phyloP scores from a whole-genome alignment of 2,113 vertebrate species.

The Leiothrix lutea region DNA sequence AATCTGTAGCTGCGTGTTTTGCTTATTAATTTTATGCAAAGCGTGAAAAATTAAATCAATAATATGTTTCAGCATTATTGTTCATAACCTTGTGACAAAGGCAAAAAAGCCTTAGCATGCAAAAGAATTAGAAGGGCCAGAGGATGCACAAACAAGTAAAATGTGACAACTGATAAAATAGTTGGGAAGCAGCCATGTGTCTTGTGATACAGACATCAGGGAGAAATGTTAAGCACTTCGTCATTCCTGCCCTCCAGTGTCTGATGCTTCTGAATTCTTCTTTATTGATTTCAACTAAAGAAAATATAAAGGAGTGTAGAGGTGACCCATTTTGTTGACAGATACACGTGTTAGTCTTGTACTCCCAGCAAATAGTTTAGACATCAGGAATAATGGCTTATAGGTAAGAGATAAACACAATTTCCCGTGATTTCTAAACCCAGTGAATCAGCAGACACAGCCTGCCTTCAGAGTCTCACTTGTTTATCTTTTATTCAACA shows the following conservation, averaged over 20 bases:
- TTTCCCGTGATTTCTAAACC: background rate
- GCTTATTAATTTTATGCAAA: background rate
- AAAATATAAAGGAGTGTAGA: constrained; percentile 26
- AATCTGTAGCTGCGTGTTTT: background rate
- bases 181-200: background rate
- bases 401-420: background rate
- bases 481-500: background rate
- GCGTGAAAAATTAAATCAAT: background rate
- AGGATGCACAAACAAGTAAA: background rate
- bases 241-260: constrained; percentile 24
- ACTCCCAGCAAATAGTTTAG: constrained; percentile 27
- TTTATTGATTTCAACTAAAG: constrained; percentile 64
- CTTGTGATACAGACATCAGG: constrained; percentile 16
- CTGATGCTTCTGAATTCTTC: constrained; percentile 51
- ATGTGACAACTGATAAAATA: background rate
- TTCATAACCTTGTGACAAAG: background rate
- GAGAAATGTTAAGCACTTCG: constrained; percentile 22
- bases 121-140: background rate
- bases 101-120: background rate
- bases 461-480: background rate
- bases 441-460: background rate
- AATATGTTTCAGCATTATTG: background rate
- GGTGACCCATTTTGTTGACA: constrained; percentile 46
- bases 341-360: constrained; percentile 22
- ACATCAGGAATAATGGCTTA: background rate